A percentile compares a stretch with the other conserved stretches of the same genome.
phyloP scores from a whole-genome alignment of 2,888 invertebrate species.

The Xestia xanthographa region DNA sequence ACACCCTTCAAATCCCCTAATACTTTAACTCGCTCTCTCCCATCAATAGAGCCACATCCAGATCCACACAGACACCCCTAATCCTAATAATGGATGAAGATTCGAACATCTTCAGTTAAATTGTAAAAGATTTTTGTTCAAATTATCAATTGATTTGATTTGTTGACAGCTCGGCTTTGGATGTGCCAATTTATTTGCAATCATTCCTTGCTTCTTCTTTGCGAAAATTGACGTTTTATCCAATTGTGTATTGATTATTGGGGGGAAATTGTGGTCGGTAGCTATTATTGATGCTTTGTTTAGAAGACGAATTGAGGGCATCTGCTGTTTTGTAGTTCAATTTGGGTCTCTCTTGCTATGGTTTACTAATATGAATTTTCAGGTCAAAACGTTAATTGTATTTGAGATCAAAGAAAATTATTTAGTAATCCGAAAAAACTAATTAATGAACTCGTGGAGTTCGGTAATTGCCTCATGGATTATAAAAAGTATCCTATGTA shows the following conservation, averaged over 20 bases:
- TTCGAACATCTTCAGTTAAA: constrained; percentile 76
- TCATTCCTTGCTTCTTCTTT: constrained; percentile 45
- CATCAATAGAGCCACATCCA: constrained; percentile 49
- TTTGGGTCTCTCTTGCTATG: not conserved
- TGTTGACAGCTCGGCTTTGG: constrained; percentile 61
- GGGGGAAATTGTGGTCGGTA: not conserved
- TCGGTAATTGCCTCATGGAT: not conserved
- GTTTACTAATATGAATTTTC: too few relatives aligned
- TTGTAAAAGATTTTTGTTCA: constrained; percentile 79
- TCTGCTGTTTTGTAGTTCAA: not conserved
- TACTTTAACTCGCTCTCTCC: constrained; percentile 54
- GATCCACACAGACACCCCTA: constrained; percentile 77
- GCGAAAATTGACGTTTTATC: constrained; percentile 48
- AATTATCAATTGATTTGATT: constrained; percentile 78
- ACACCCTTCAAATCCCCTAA: constrained; percentile 52
- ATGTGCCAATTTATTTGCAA: constrained; percentile 62
- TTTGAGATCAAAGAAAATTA: not conserved
- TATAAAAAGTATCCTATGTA: too few relatives aligned
- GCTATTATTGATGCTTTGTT: constrained; percentile 14
- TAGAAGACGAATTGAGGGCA: not conserved
- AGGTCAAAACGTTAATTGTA: not conserved
- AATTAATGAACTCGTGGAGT: too few relatives aligned
- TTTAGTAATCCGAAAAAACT: not conserved
- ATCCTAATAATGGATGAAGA: constrained; percentile 86
- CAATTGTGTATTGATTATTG: constrained; percentile 55